phyloP scores from a whole-genome alignment of 2,888 invertebrate species.

The Psococerastis gibbosa region DNA sequence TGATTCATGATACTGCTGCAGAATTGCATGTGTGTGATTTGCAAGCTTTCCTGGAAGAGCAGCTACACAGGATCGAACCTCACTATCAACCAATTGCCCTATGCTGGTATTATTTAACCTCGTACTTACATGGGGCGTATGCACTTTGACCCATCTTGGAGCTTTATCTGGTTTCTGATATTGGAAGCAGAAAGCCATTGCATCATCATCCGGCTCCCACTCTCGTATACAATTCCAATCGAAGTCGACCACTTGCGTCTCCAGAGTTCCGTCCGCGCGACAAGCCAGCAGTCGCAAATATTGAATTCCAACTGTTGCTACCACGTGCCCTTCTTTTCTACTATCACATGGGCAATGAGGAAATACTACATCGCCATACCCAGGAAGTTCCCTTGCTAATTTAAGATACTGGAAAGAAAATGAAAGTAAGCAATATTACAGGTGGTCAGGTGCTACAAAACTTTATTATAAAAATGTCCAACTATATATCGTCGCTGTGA shows the following conservation, averaged over 20 bases:
- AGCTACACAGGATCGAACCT: too few species aligned
- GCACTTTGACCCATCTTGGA: conserved; percentile 68
- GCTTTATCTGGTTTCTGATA: conserved; percentile 66
- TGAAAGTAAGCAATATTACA: neutral
- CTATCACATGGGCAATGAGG: conserved; percentile 89
- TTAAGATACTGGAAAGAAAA: conserved; percentile 44
- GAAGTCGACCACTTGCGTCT: conserved; percentile 59
- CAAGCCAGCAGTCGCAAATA: conserved; percentile 64
- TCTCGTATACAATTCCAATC: conserved; percentile 64
- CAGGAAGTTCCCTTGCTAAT: conserved; percentile 66
- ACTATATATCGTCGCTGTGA: too few species aligned
- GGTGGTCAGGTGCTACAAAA: neutral
- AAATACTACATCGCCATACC: conserved; percentile 86
- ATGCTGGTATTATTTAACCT: too few species aligned
- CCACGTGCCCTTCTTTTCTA: conserved; percentile 70
- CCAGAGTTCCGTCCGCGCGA: conserved; percentile 57
- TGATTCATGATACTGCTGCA: too few species aligned
- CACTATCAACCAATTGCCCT: too few species aligned
- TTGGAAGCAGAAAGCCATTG: conserved; percentile 75
- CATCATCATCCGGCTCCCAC: conserved; percentile 84
- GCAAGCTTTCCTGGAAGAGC: too few species aligned
- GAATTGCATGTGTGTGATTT: too few species aligned
- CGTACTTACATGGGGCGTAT: conserved; percentile 70
- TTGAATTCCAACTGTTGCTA: conserved; percentile 46
- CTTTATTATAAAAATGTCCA: neutral